These are phyloP conservation scores for Steinernema hermaphroditum DNA, from an alignment of 2,888 invertebrate species.

Conservation along the genomic window DNA sequence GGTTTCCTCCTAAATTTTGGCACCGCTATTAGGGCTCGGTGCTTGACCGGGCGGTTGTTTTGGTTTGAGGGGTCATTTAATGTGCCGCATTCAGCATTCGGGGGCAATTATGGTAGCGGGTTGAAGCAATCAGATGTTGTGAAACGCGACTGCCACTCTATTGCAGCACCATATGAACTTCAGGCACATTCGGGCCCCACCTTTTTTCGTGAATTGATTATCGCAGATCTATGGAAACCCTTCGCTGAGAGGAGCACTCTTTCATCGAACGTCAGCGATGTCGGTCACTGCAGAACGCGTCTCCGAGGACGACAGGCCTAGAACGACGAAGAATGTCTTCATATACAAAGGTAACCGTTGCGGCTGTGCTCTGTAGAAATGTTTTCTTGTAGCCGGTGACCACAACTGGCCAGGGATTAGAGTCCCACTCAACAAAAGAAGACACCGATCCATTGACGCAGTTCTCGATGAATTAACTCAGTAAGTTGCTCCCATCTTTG, in stretches of 20 bases:
- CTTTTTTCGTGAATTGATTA: slow-evolving; percentile 26
- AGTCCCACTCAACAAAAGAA: slow-evolving; percentile 7
- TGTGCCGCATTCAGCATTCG: slow-evolving; percentile 12
- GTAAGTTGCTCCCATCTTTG: not conserved
- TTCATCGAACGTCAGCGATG: slow-evolving; percentile 10
- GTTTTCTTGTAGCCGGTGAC: not conserved
- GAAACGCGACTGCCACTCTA: slow-evolving; percentile 1
- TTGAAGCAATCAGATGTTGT: slow-evolving; percentile 18
- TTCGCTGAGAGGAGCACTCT: slow-evolving; percentile 10
- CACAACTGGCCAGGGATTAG: slow-evolving; percentile 23
- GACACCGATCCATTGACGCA: slow-evolving; percentile 19
- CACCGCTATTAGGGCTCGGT: not conserved
- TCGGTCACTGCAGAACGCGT: slow-evolving; percentile 14
- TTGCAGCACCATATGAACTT: not conserved
- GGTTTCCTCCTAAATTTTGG: not conserved
- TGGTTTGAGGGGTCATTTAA: slow-evolving; percentile 25
- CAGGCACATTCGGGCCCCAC: not conserved
- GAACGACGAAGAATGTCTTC: slow-evolving; percentile 19
- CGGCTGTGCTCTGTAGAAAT: not conserved
- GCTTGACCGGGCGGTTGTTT: slow-evolving; percentile 6
- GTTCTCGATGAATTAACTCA: slow-evolving; percentile 3
- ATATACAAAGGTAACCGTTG: slow-evolving; percentile 14
- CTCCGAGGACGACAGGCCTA: slow-evolving; percentile 17
- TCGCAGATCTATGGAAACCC: slow-evolving; percentile 27
- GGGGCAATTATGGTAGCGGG: slow-evolving; percentile 21